Evolutionary conservation across 2,113 vertebrate genomes (phyloP), one percentile per base, ranked within the genome.

Genomic region (Azemiops feae): DNA sequence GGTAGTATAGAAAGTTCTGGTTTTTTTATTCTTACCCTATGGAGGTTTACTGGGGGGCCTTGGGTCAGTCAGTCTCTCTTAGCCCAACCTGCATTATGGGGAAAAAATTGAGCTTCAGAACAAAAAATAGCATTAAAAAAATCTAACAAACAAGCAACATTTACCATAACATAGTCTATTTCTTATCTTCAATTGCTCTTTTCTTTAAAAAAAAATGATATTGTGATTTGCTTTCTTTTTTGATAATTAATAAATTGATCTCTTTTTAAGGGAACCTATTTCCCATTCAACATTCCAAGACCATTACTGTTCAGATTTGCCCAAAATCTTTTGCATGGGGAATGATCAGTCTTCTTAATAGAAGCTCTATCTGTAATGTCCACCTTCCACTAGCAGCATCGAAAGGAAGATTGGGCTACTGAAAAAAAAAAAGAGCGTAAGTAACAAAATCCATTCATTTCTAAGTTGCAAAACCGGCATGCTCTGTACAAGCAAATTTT

Each of bases 291-390:
- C 34, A 43, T n/a, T 92, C 50, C 34, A 92, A 54, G 1, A 54
- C 9, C 25, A 50, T 85, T 85, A 50, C 39, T 30, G 12, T 89
- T 85, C 54, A 89, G 53, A 57, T 85, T 85, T 89, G 7, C 30
- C 88, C 54, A 23, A 92, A 92, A 85, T 8, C 53, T 47, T 58
- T 89, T 85, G 88, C 39, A 58, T 58, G 53, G 43, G 53, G 88
- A 85, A 85, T 69, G 85, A 92, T 89, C 88, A 45, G 47, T 22
- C 64, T 58, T 34, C 30, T 58, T 89, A 89, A 89, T 57, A 58
- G 64, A 92, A 85, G 57, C 25, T 30, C 39, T 92, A 89, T 92
- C 92, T 89, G 18, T 92, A 58, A 92, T 92, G 85, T 92, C 69
- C 64, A 89, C 89, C 92, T 92, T 54, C 89, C 39, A 92, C 69